Conservation (phyloP, 2,797 vertebrate species). For the Stomatorhinus walkeri region DNA sequence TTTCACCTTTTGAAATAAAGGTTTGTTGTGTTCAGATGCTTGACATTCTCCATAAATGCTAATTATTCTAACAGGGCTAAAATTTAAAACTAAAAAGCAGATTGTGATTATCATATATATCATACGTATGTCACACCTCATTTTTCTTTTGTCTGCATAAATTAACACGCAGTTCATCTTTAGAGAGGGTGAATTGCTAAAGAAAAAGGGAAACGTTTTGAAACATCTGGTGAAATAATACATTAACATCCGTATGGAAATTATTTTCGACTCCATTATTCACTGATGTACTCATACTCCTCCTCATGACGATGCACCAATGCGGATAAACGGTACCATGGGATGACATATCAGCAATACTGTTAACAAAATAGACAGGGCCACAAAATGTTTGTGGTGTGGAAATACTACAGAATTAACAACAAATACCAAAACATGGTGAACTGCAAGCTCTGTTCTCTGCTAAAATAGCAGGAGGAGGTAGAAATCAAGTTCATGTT, state of each 20-base stretch:
- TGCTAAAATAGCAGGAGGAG: neutral
- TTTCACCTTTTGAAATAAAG: neutral
- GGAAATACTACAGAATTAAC: neutral
- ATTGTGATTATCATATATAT: neutral
- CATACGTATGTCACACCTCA: neutral
- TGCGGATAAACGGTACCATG: neutral
- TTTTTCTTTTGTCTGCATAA: neutral
- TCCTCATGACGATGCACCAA: neutral
- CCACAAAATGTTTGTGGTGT: neutral
- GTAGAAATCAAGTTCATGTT: neutral
- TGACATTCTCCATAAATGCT: neutral
- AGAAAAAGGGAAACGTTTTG: neutral
- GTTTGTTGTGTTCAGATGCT: neutral
- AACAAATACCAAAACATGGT: neutral
- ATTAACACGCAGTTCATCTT: neutral
- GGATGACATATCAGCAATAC: neutral
- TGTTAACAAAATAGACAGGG: neutral
- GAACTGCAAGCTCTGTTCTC: neutral
- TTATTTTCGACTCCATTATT: neutral
- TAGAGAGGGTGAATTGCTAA: neutral
- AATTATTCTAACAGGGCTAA: neutral
- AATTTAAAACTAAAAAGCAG: neutral
- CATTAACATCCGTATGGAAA: neutral
- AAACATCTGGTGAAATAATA: neutral
- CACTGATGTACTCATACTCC: neutral